phyloP scores from a whole-genome alignment of 2,888 invertebrate genomes.

The Cryptophagus acutangulus region DNA sequence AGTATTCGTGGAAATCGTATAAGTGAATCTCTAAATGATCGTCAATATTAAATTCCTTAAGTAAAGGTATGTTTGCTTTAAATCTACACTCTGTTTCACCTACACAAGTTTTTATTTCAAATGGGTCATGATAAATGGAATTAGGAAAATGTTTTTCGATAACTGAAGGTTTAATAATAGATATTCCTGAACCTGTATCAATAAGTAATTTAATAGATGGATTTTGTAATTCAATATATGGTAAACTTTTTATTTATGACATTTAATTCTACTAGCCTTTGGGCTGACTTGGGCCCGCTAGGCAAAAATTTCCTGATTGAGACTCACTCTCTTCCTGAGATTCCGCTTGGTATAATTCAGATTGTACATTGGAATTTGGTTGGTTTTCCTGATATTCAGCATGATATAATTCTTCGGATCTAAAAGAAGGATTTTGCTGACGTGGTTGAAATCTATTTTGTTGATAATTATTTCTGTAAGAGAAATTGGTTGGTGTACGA shows the following conservation, averaged over 20 bases:
- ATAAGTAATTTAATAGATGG: slow-evolving; percentile 13
- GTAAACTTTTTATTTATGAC: slow-evolving; percentile 8
- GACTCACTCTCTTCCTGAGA: too few species aligned
- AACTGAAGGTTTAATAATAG: slow-evolving; percentile 15
- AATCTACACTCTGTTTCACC: slow-evolving; percentile 9
- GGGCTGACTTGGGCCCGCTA: not conserved
- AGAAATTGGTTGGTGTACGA: too few species aligned
- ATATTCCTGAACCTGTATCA: slow-evolving; percentile 16
- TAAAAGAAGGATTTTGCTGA: too few species aligned
- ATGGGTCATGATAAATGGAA: slow-evolving; percentile 6
- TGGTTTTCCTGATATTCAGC: too few species aligned
- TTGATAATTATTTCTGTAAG: too few species aligned
- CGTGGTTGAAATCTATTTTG: too few species aligned
- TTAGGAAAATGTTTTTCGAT: slow-evolving; percentile 13
- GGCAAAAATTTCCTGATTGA: slow-evolving; percentile 1
- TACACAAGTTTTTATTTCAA: slow-evolving; percentile 15
- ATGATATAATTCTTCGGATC: too few species aligned
- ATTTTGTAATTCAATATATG: slow-evolving; percentile 13
- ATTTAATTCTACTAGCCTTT: slow-evolving; percentile 7
- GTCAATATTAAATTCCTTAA: slow-evolving; percentile 6
- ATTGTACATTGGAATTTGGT: too few species aligned
- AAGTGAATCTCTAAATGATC: slow-evolving; percentile 7
- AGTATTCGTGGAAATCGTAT: slow-evolving; percentile 17
- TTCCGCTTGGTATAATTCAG: too few species aligned
- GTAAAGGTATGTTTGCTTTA: slow-evolving; percentile 14